A percentile compares a stretch with the other conserved stretches of the same genome.
Evolutionary conservation across 2,113 vertebrate species (phyloP).

Genomic region (Eptesicus fuscus): DNA sequence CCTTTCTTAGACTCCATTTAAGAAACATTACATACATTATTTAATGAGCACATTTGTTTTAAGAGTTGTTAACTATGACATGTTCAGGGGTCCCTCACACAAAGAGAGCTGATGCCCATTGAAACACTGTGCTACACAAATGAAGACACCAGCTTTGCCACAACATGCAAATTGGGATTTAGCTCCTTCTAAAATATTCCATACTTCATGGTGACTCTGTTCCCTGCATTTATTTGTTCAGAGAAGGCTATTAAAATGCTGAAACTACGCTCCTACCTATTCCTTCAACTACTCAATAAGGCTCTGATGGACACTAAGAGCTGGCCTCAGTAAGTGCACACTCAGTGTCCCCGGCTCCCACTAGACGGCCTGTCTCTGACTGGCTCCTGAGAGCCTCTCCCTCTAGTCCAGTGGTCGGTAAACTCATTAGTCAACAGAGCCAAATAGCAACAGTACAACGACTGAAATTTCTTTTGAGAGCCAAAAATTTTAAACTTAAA

Average conservation of each 20-base stretch:
- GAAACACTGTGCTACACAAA: not conserved
- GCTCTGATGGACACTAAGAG: not conserved
- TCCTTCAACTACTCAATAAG: not conserved
- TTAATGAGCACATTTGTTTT: not conserved
- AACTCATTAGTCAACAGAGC: no score
- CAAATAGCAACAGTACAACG: no score
- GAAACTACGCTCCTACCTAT: no score
- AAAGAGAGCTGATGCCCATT: not conserved
- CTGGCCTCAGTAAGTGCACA: not conserved
- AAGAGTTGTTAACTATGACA: not conserved
- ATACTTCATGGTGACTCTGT: not conserved
- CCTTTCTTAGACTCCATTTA: not conserved
- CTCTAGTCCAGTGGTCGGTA: not conserved
- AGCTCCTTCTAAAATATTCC: not conserved
- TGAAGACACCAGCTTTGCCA: not conserved
- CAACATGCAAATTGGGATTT: fast-evolving
- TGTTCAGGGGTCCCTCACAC: not conserved
- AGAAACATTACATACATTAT: not conserved
- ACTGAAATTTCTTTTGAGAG: no score
- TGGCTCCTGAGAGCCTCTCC: not conserved
- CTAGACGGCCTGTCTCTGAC: not conserved
- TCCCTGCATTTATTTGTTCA: not conserved
- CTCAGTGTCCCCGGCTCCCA: not conserved
- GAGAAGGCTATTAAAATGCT: not conserved
- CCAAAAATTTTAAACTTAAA: no score